Evolutionary conservation across 2,888 invertebrate genomes (phyloP), one percentile per base, ranked within the genome.

Genomic region (Hemithea aestivaria): DNA sequence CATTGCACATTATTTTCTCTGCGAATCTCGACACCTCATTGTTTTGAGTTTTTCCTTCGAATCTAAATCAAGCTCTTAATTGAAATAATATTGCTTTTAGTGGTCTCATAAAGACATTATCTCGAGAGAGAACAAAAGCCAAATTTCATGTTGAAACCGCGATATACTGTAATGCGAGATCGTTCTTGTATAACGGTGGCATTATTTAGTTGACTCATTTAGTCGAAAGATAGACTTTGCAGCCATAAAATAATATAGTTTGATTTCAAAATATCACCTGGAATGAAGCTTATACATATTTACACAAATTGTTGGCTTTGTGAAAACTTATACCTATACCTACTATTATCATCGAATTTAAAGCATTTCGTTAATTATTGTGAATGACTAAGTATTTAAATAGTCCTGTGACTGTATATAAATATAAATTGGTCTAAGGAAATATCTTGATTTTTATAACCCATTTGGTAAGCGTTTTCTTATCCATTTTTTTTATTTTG

Each of bases 61-160:
- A 54, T 56, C 68, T 83, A 82, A 81, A 83, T 82, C 76, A 77
- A 69, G 59, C 59, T 64, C 67, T 82, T 83, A 81, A 83, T 82
- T 82, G 78, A 78, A 74, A 77, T 82, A 74, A 79, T 81, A 78
- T 76, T 75, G 62, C 71, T 71, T 33, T 83, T 73, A 73, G 74
- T 72, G 77, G 78, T 66, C 73, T 62, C 77, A 67, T 77, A 80
- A 83, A 78, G 70, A 71, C 76, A 73, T 76, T 77, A 76, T 60
- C 60, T 55, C 53, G 66, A 59, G 62, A 58, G 70, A 73, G 76
- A 80, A 84, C 80, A 83, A 81, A 80, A 79, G 78, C 75, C 60
- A 70, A 75, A 73, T 72, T 73, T 78, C 58, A 73, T 69, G 77
- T 74, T 77, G 80, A 79, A 80, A 82, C 65, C 66, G 57, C 72